Conservation (phyloP, 2,888 invertebrate genomes). For the Onthophagus sagittarius region DNA sequence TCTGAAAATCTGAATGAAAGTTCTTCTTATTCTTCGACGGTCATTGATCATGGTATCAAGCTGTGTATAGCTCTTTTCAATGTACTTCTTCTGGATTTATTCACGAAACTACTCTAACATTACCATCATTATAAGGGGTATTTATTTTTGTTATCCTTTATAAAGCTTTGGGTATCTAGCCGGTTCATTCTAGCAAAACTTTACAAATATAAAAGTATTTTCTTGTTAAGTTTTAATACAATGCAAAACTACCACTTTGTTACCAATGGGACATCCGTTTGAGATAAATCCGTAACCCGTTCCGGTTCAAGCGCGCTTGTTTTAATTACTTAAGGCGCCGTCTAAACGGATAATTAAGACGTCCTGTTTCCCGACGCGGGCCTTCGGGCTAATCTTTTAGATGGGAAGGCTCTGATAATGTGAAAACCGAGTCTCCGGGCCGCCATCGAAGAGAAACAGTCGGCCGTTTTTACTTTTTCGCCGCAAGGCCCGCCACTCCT, state of each 20-base stretch:
- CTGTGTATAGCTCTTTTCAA: too few relatives aligned
- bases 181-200: neutral
- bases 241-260: neutral
- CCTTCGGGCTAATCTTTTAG: neutral
- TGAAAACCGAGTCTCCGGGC: conserved; percentile 2
- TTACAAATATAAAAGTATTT: neutral
- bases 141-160: too few relatives aligned
- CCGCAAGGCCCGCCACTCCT: conserved; percentile 1
- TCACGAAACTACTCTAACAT: too few relatives aligned
- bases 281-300: neutral
- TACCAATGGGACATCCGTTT: neutral
- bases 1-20: too few relatives aligned
- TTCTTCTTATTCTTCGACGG: too few relatives aligned
- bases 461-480: conserved; percentile 6
- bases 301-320: neutral
- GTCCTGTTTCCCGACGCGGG: conserved; percentile 1
- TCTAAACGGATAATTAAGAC: conserved; percentile 1
- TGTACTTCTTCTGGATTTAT: too few relatives aligned
- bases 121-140: too few relatives aligned
- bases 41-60: too few relatives aligned
- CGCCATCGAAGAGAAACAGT: neutral
- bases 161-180: too few relatives aligned
- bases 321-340: neutral
- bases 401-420: neutral
- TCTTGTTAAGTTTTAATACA: neutral